Evolutionary conservation across 2,797 vertebrate species (phyloP).

Genomic region (Sparidentex hasta): DNA sequence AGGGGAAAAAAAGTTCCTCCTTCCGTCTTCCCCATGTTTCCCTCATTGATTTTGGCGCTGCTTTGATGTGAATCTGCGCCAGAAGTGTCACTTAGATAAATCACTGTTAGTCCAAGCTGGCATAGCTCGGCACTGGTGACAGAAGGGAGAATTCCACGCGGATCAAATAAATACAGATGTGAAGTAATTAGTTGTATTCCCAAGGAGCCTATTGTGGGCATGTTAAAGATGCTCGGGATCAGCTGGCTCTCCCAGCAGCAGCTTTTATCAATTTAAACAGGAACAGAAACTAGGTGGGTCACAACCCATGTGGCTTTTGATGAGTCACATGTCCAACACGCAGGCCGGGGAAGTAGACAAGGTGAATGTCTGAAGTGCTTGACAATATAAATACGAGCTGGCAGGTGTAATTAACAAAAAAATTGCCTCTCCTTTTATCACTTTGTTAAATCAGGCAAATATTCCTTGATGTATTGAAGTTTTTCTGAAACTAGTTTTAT

Average conservation of each 20-base stretch:
- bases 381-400: slow-evolving; percentile 10
- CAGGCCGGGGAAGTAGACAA: slow-evolving; percentile 75
- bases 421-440: neutral
- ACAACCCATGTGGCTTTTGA: slow-evolving; percentile 89
- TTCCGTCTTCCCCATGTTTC: slow-evolving; percentile 80
- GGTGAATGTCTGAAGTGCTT: slow-evolving; percentile 35
- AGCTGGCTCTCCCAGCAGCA: slow-evolving; percentile 88
- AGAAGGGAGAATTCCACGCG: slow-evolving; percentile 95
- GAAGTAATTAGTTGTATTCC: slow-evolving; percentile 98
- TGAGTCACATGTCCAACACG: slow-evolving; percentile 86
- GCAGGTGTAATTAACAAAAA: slow-evolving; percentile 27
- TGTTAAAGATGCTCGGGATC: slow-evolving; percentile 94
- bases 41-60: slow-evolving; percentile 89
- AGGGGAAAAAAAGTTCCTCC: slow-evolving; percentile 64
- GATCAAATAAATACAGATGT: slow-evolving; percentile 99
- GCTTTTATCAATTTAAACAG: slow-evolving; percentile 95
- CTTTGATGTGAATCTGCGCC: slow-evolving; percentile 89
- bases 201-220: slow-evolving; percentile 90
- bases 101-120: slow-evolving; percentile 93
- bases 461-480: neutral
- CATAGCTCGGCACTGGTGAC: slow-evolving; percentile 89
- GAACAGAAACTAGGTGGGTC: slow-evolving; percentile 90
- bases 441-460: slow-evolving; percentile 6
- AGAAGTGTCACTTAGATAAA: slow-evolving; percentile 94
- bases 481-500: neutral